Evolutionary conservation across 1,140 invertebrate genomes (phyloP).

Genomic region (Drosophila sechellia): DNA sequence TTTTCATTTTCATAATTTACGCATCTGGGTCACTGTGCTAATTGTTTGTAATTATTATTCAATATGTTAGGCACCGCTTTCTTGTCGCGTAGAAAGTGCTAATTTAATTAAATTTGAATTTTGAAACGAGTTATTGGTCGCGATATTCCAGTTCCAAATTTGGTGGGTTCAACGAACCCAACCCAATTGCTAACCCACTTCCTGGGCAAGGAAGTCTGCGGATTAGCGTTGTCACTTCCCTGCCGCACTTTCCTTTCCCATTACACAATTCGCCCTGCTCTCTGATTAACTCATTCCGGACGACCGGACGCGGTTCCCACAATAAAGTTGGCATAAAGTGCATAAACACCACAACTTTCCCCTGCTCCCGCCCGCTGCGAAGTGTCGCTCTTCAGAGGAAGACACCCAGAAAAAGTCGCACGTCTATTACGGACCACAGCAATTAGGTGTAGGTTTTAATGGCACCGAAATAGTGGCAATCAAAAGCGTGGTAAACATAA

Average conservation of each 20-base stretch:
- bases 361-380: neutral
- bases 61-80: constrained; percentile 57
- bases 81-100: constrained; percentile 66
- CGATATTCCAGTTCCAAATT: constrained; percentile 10
- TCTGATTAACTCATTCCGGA: constrained; percentile 48
- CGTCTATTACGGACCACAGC: constrained; percentile 49
- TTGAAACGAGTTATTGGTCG: constrained; percentile 51
- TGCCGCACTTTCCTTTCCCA: constrained; percentile 40
- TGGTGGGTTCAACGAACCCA: constrained; percentile 30
- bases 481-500: constrained; percentile 55
- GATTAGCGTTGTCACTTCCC: constrained; percentile 19
- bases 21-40: constrained; percentile 74
- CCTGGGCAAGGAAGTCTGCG: constrained; percentile 12
- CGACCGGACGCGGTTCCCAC: constrained; percentile 34
- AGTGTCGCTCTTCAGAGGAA: neutral
- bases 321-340: constrained; percentile 27
- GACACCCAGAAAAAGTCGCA: constrained; percentile 46
- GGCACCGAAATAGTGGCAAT: constrained; percentile 46
- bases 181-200: constrained; percentile 26
- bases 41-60: constrained; percentile 78
- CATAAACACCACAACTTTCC: constrained; percentile 22
- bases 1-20: constrained; percentile 59
- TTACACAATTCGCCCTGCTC: constrained; percentile 39
- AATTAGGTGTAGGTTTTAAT: constrained; percentile 64
- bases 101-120: constrained; percentile 75